Conservation (phyloP, 2,888 invertebrate genomes). For the Allacma fusca region DNA sequence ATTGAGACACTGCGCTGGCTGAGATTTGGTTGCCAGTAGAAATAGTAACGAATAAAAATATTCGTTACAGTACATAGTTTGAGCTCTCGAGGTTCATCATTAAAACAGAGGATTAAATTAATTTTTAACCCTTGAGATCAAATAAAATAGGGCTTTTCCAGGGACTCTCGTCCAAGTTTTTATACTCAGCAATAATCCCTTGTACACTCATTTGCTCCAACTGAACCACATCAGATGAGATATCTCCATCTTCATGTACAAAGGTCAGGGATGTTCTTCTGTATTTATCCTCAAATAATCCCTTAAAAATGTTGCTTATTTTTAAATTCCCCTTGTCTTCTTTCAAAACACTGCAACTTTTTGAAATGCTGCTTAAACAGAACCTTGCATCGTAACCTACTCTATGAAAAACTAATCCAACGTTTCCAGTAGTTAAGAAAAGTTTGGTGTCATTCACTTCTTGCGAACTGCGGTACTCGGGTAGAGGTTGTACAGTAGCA, state of each 20-base stretch:
- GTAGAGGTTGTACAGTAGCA: not conserved
- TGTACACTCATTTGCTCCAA: constrained; percentile 59
- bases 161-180: not conserved
- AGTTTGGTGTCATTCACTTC: not conserved
- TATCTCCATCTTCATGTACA: constrained; percentile 51
- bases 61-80: too few relatives aligned
- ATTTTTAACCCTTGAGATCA: too few relatives aligned
- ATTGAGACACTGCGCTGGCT: too few relatives aligned
- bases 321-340: constrained; percentile 31
- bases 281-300: constrained; percentile 51
- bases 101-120: too few relatives aligned
- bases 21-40: too few relatives aligned
- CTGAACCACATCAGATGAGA: constrained; percentile 52
- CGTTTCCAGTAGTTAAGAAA: not conserved
- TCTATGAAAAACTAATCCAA: constrained; percentile 3
- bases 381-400: not conserved
- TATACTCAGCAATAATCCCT: constrained; percentile 48
- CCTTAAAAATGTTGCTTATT: constrained; percentile 51
- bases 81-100: too few relatives aligned
- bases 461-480: not conserved
- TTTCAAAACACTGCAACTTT: not conserved
- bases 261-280: constrained; percentile 58
- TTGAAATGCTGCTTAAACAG: not conserved
- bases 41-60: too few relatives aligned
- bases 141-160: too few relatives aligned